Conservation (phyloP, 2,888 invertebrate genomes). For the Eupithecia centaureata region DNA sequence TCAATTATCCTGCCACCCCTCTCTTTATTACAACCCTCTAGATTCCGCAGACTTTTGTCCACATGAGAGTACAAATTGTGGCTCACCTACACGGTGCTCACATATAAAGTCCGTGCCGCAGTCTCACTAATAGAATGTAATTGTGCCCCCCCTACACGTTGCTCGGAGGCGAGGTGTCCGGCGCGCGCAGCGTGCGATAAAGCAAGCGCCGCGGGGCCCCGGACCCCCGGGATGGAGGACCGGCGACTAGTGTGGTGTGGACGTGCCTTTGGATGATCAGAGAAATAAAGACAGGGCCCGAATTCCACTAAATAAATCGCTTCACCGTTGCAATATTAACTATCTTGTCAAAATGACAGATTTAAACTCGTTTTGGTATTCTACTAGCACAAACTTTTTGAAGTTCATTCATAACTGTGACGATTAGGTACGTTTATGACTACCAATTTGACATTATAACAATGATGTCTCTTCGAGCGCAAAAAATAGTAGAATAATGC, state of each 20-base stretch:
- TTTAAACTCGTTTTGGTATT: no score
- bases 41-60: not conserved
- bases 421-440: no score
- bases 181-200: slow-evolving; percentile 81
- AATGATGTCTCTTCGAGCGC: no score
- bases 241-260: slow-evolving; percentile 50
- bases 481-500: no score
- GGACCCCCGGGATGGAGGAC: slow-evolving; percentile 73
- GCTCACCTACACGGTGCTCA: not conserved
- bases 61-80: not conserved
- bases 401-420: no score
- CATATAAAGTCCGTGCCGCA: slow-evolving; percentile 1
- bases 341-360: no score
- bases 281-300: no score
- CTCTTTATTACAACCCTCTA: not conserved
- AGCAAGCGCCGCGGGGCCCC: slow-evolving; percentile 81
- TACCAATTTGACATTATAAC: no score
- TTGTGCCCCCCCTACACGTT: slow-evolving; percentile 56
- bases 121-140: slow-evolving; percentile 28
- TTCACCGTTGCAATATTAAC: no score
- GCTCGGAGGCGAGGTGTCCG: slow-evolving; percentile 70
- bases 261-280: slow-evolving; percentile 37
- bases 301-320: no score
- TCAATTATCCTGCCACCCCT: not conserved
- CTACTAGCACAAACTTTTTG: no score